Base-by-base conservation (phyloP, 1,140 invertebrate genomes). In the Nasonia longicornis region DNA sequence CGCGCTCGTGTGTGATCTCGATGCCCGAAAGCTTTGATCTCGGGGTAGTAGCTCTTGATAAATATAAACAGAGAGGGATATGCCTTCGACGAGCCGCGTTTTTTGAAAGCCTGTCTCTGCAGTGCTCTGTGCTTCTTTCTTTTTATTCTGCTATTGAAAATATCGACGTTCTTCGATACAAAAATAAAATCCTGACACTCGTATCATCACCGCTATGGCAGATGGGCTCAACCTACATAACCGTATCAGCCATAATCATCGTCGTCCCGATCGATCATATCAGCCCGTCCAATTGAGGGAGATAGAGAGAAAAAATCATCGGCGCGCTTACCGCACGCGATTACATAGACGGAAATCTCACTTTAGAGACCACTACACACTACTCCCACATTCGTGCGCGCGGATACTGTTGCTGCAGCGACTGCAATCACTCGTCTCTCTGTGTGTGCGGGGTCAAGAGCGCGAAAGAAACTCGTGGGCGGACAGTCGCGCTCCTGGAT, bases 311-410 rank as follows among this genome's bases (percentile, higher is more conserved):
- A 58, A 58, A 58, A 58, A 58, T 58, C 16, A 58, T 58, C 52
- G 14, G 3, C 52, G 52, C n/a, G 16, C 52, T 58, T 58, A 58
- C 20, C 16, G 52, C 52, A n/a, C 20, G 52, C 52, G 52, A 58
- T 58, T 58, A 58, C 52, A 20, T 58, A 29, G 66, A 67, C 66
- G 66, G 66, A 67, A 67, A 67, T 71, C 69, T 71, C 35, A 35
- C 35, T 71, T 71, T 20, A 58, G 52, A 58, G 16, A 58, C 6
- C 52, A n/a, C 52, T 35, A 35, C 0, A 35, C 26, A 26, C 26
- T 58, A 58, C 52, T 58, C 52, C 52, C 52, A 58, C 52, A 58
- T 58, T 58, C 52, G 4, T 3, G 31, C 31, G 31, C 31, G 52
- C 20, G 26, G 26, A 26, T 26, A 42, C 6, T 42, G 35, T 38